These are phyloP conservation scores for Poecilia velifera DNA, from an alignment of 2,797 vertebrate genomes.

Conservation along the genomic window DNA sequence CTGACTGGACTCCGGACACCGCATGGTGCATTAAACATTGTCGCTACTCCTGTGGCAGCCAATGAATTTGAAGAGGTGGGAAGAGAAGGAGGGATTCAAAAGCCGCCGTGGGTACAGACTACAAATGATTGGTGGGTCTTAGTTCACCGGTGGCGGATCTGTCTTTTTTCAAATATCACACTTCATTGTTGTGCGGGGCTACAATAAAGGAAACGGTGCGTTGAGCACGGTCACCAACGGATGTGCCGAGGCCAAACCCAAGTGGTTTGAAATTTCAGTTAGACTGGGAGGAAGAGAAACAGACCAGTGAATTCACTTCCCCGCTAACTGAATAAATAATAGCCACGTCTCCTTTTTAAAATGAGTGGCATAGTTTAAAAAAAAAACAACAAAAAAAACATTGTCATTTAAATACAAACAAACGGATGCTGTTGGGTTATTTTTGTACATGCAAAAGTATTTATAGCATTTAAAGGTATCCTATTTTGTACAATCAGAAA, in stretches of 20 bases:
- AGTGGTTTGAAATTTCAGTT: conserved; percentile 53
- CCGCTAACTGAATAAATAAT: neutral
- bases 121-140: conserved; percentile 76
- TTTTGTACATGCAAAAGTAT: neutral
- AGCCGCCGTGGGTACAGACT: conserved; percentile 64
- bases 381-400: too few species aligned
- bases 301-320: neutral
- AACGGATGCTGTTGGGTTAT: too few species aligned
- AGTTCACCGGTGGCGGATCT: conserved; percentile 67
- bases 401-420: neutral
- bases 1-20: conserved; percentile 92
- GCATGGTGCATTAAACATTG: conserved; percentile 98
- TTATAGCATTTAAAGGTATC: neutral
- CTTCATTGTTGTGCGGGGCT: conserved; percentile 69
- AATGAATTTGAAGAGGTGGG: conserved; percentile 78
- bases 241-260: neutral
- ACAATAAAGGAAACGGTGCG: conserved; percentile 63
- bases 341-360: neutral
- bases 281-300: conserved; percentile 23
- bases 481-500: neutral
- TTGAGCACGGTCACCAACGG: conserved; percentile 34
- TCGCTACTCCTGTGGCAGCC: conserved; percentile 91
- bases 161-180: conserved; percentile 74
- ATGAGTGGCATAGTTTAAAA: neutral
- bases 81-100: conserved; percentile 76